These are phyloP conservation scores for Ictalurus furcatus DNA, from an alignment of 2,113 vertebrate genomes.

Conservation along the genomic window DNA sequence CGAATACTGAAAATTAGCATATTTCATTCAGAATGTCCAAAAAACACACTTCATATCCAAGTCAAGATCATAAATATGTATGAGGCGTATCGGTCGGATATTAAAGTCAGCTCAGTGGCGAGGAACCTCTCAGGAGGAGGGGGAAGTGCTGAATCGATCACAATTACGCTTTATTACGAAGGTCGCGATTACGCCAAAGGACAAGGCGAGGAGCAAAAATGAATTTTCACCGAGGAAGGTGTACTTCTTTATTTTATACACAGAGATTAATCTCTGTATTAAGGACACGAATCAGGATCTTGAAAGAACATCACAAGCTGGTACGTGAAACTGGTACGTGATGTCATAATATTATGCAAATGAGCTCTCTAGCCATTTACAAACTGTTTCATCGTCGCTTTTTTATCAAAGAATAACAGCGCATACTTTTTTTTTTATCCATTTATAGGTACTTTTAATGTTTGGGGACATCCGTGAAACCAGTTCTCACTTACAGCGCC, in stretches of 20 bases:
- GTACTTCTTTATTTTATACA: not conserved
- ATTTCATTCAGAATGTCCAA: not conserved
- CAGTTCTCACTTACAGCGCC: not conserved
- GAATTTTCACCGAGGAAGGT: not conserved
- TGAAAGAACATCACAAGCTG: not conserved
- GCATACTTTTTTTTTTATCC: too few species aligned
- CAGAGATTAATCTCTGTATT: not conserved
- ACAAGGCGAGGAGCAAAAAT: not conserved
- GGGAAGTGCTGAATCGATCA: slow-evolving; percentile 24
- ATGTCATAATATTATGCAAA: slow-evolving; percentile 17
- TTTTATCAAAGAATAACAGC: too few species aligned
- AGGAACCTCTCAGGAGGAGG: not conserved
- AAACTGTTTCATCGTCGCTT: not conserved
- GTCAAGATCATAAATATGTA: slow-evolving; percentile 24
- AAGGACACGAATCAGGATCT: not conserved
- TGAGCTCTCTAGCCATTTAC: not conserved
- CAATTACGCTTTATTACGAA: slow-evolving; percentile 10
- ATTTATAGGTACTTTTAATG: not conserved
- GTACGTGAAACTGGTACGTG: not conserved
- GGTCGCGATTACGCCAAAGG: not conserved
- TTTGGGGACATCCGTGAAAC: not conserved
- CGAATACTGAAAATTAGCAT: slow-evolving; percentile 1
- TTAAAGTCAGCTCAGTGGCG: slow-evolving; percentile 10
- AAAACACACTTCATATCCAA: not conserved
- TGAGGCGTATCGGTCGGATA: not conserved